Evolutionary conservation across 2,797 vertebrate genomes (phyloP).

Genomic region (Myotis findleyi): DNA sequence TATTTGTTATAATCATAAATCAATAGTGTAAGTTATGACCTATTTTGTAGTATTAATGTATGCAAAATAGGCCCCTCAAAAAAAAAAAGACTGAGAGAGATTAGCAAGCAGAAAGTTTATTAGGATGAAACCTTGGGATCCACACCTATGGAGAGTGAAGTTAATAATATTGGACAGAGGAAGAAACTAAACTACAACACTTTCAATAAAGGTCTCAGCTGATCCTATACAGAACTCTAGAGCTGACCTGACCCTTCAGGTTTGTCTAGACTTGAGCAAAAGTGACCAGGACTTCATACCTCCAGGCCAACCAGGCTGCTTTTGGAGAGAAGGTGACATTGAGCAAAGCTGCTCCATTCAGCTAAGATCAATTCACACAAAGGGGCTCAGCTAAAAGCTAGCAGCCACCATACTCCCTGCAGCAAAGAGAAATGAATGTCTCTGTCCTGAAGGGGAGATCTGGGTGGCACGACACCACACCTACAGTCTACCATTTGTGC

Average conservation of each 20-base stretch:
- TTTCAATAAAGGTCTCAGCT: neutral
- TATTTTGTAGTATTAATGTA: neutral
- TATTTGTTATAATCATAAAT: neutral
- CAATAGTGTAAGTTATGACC: neutral
- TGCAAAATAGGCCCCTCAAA: neutral
- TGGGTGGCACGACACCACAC: neutral
- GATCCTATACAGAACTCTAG: neutral
- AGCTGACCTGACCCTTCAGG: neutral
- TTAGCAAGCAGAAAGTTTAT: neutral
- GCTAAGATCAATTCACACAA: neutral
- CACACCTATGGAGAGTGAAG: neutral
- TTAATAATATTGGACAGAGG: neutral
- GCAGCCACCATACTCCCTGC: neutral
- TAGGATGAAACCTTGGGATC: neutral
- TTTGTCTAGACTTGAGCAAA: neutral
- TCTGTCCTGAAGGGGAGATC: neutral
- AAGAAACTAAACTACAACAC: neutral
- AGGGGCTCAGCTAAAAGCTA: neutral
- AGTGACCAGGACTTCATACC: neutral
- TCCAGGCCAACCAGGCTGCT: neutral
- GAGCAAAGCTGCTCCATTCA: neutral
- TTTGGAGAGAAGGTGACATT: neutral
- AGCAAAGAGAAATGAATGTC: neutral
- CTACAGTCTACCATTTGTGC: neutral
- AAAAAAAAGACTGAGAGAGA: neutral